phyloP scores from a whole-genome alignment of 1,140 invertebrate species.

The Lasioglossum albipes region DNA sequence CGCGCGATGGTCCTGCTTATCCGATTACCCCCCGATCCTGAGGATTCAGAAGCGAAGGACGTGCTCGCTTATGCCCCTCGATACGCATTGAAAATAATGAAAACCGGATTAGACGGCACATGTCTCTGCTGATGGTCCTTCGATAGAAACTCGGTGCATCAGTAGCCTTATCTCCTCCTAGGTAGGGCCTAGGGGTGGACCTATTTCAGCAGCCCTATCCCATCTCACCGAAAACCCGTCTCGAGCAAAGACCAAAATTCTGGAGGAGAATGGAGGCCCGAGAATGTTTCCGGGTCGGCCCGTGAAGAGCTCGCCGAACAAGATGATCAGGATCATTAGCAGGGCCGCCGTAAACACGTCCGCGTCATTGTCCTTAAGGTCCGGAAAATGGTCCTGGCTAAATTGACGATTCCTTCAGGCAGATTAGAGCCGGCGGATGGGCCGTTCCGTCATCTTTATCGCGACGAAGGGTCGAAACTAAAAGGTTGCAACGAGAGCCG shows the following conservation, averaged over 20 bases:
- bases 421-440: slow-evolving; percentile 17
- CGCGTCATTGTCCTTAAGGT: background rate
- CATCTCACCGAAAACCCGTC: too few species aligned
- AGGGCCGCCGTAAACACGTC: slow-evolving; percentile 22
- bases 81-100: slow-evolving; percentile 40
- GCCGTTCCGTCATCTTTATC: slow-evolving; percentile 19
- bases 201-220: too few species aligned
- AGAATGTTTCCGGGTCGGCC: too few species aligned
- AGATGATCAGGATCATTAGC: slow-evolving; percentile 23
- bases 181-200: too few species aligned
- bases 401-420: slow-evolving; percentile 15
- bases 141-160: too few species aligned
- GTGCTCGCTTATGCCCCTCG: slow-evolving; percentile 23
- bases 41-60: slow-evolving; percentile 71
- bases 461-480: slow-evolving; percentile 6
- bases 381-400: background rate
- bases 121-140: too few species aligned
- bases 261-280: background rate
- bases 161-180: too few species aligned
- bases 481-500: slow-evolving; percentile 20
- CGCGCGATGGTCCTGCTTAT: slow-evolving; percentile 66
- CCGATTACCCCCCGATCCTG: slow-evolving; percentile 71
- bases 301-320: too few species aligned
- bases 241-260: background rate
- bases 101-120: slow-evolving; percentile 10